Conservation (phyloP, 2,888 invertebrate genomes). For the Drosophila kanekoi region DNA sequence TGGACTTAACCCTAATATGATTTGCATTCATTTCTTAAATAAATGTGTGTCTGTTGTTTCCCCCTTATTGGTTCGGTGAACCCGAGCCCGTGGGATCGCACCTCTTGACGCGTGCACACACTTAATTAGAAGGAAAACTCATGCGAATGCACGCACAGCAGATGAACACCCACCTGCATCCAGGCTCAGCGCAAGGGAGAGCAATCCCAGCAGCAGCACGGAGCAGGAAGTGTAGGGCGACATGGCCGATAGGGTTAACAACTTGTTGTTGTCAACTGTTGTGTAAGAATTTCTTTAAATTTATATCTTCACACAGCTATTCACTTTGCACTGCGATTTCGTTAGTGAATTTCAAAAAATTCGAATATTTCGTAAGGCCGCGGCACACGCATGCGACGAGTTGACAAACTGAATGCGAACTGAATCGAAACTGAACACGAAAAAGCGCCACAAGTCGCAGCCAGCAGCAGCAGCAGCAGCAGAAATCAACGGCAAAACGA, state of each 20-base stretch:
- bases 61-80: constrained; percentile 64
- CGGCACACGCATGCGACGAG: constrained; percentile 71
- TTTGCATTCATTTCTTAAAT: neutral
- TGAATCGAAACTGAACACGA: constrained; percentile 66
- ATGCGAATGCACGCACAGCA: constrained; percentile 49
- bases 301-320: constrained; percentile 27
- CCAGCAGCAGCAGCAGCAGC: constrained; percentile 8
- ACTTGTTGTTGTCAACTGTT: constrained; percentile 34
- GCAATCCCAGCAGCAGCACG: constrained; percentile 51
- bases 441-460: constrained; percentile 54
- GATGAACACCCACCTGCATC: constrained; percentile 73
- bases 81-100: constrained; percentile 19
- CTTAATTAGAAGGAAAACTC: constrained; percentile 64
- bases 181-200: constrained; percentile 63
- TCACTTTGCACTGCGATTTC: constrained; percentile 34
- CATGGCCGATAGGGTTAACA: constrained; percentile 55
- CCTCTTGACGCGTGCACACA: constrained; percentile 46
- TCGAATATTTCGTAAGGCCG: constrained; percentile 22
- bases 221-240: constrained; percentile 57
- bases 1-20: no score
- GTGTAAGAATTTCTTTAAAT: constrained; percentile 3
- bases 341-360: constrained; percentile 11
- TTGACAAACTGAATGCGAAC: constrained; percentile 74
- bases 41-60: neutral
- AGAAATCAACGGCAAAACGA: constrained; percentile 47